phyloP scores from a whole-genome alignment of 2,888 invertebrate species.

The Papilio gigon region DNA sequence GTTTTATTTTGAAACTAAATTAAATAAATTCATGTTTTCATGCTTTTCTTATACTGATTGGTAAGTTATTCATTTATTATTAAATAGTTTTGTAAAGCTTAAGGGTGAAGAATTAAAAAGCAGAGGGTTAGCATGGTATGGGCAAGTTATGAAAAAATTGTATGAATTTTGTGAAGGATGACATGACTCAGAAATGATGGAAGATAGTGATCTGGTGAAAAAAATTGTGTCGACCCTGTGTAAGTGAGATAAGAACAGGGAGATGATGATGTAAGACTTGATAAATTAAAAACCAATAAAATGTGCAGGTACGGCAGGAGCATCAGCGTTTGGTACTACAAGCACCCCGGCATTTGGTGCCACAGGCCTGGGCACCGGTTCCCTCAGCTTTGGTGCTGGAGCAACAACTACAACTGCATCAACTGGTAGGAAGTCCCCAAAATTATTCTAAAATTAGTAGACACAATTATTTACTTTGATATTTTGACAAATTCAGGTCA shows the following conservation, averaged over 20 bases:
- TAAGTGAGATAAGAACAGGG: too few species aligned
- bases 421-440: slow-evolving; percentile 55
- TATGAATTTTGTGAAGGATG: too few species aligned
- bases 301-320: slow-evolving; percentile 44
- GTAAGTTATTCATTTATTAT: background rate
- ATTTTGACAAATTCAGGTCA: too few species aligned
- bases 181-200: too few species aligned
- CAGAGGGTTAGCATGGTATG: too few species aligned
- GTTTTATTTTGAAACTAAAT: background rate
- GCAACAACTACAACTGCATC: slow-evolving; percentile 59
- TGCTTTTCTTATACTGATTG: background rate
- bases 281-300: background rate
- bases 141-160: too few species aligned
- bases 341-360: slow-evolving; percentile 46
- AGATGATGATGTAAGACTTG: too few species aligned
- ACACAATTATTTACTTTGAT: too few species aligned
- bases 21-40: background rate
- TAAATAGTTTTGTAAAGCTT: background rate
- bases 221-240: too few species aligned
- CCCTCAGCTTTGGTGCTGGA: slow-evolving; percentile 67
- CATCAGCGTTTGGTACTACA: slow-evolving; percentile 48
- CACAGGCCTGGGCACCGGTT: slow-evolving; percentile 60
- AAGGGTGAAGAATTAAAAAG: too few species aligned
- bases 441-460: too few species aligned
- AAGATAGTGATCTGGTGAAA: too few species aligned